Percentiles rank a stretch among this genome's conserved stretches.
These are phyloP conservation scores for Archivesica marissinica DNA, from an alignment of 1,140 invertebrate genomes.

Conservation along the genomic window DNA sequence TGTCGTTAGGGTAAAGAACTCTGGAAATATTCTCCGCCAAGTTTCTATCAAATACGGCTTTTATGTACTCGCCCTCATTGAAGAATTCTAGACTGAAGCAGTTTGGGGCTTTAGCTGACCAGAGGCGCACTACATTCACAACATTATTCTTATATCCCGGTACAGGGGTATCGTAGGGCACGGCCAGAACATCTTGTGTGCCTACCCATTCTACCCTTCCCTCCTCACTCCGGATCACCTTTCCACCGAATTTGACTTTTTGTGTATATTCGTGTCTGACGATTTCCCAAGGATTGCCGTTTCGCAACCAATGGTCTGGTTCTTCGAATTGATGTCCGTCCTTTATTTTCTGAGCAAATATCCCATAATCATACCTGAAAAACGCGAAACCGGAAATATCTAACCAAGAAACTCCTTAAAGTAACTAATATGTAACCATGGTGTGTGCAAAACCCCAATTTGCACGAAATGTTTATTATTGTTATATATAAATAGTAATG, in stretches of 20 bases:
- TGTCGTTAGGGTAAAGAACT: conserved; percentile 99
- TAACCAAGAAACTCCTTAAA: too few species aligned
- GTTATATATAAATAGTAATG: too few species aligned
- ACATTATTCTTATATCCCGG: conserved; percentile 99
- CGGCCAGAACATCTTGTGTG: conserved; percentile 96
- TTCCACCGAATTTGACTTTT: conserved; percentile 98
- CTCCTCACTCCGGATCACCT: conserved; percentile 93
- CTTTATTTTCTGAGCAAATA: conserved; percentile 97
- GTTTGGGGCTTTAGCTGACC: conserved; percentile 98
- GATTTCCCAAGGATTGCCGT: conserved; percentile 98
- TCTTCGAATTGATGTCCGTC: conserved; percentile 98
- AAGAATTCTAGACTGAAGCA: conserved; percentile 99
- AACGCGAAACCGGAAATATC: too few species aligned
- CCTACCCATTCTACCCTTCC: conserved; percentile 93
- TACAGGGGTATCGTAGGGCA: conserved; percentile 99
- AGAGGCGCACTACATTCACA: conserved; percentile 97
- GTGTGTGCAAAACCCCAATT: too few species aligned
- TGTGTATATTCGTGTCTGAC: conserved; percentile 95
- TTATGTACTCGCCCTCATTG: conserved; percentile 99
- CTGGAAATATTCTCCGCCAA: conserved; percentile 98
- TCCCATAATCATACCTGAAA: conserved; percentile 95
- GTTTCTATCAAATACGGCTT: conserved; percentile 98
- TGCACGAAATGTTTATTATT: too few species aligned
- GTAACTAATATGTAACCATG: too few species aligned
- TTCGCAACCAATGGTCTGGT: conserved; percentile 98